Base-by-base conservation (phyloP, 2,888 invertebrate species). In the Actias luna region DNA sequence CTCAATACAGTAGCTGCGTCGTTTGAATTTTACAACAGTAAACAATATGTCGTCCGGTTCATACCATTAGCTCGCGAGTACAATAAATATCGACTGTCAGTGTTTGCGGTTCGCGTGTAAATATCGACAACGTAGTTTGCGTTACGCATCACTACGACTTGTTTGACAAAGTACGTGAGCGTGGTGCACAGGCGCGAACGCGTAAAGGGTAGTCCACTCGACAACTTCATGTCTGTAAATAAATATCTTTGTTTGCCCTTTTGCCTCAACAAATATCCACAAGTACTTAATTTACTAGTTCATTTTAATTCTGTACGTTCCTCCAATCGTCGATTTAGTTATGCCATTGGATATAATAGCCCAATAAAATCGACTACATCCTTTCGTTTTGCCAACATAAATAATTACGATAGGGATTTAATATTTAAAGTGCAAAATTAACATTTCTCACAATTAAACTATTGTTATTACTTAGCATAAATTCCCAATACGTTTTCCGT, bases 141-240 rank as follows among this genome's bases (percentile, higher is more conserved):
- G 91, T 92, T 92, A 89, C 89, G 92, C 92, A 92, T 92, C 92
- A 92, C 92, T 92, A 92, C 84, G 83, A 69, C 73, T 76, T 92
- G 86, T 92, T 92, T 92, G 87, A 75, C 75, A 79, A 83, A 76
- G 78, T 76, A 75, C 77, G 83, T 79, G 72, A 80, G 80, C 78
- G 80, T 77, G 77, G 82, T 81, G 78, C 74, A 77, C 84, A 84
- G 86, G 85, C 79, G 85, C 82, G 78, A 80, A 80, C 77, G 81
- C 83, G 87, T 84, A 85, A 88, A 92, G 91, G 89, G 89, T 85
- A 89, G 87, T 74, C 85, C 89, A 88, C 92, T 89, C 82, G 79
- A 85, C 79, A 75, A 77, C 83, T 65, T 69, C 65, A 67, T 80
- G 82, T 79, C 79, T 84, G 84, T 87, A 87, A 85, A 88, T 89